Evolutionary conservation across 23 tunicate species (phyloP).

Genomic region (Phallusia fumigata): DNA sequence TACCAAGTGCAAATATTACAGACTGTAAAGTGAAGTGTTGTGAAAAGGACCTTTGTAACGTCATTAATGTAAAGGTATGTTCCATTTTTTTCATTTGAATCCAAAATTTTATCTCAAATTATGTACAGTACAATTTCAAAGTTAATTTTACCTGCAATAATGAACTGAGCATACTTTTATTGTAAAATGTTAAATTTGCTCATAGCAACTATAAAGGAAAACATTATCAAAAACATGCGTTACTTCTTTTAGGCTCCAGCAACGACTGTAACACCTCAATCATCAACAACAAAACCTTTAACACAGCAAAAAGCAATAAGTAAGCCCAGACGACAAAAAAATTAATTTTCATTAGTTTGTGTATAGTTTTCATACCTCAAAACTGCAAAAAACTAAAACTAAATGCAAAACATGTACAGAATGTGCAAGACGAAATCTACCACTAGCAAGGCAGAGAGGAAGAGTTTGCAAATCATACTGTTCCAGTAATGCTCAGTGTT

Average conservation of each 20-base stretch:
- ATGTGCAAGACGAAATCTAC: constrained; percentile 31
- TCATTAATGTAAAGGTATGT: constrained; percentile 12
- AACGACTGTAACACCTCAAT: background rate
- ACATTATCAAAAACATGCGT: background rate
- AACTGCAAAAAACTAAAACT: no score
- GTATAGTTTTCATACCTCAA: no score
- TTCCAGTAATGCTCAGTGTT: constrained; percentile 18
- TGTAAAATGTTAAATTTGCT: no score
- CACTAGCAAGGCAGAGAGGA: constrained; percentile 10
- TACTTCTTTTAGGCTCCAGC: background rate
- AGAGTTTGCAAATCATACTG: constrained; percentile 31
- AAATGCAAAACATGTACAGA: background rate
- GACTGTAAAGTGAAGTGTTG: constrained; percentile 48
- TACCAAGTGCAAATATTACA: constrained; percentile 15
- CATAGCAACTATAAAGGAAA: background rate
- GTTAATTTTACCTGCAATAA: no score
- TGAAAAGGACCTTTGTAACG: constrained; percentile 35
- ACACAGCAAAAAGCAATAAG: background rate
- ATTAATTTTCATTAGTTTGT: no score
- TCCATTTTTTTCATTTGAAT: background rate
- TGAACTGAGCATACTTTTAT: no score
- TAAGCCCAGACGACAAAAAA: no score
- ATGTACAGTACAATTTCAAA: no score
- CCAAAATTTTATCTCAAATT: background rate
- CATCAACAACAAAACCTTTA: background rate